Conservation (phyloP, 2,113 vertebrate genomes). For the Tor tambroides region DNA sequence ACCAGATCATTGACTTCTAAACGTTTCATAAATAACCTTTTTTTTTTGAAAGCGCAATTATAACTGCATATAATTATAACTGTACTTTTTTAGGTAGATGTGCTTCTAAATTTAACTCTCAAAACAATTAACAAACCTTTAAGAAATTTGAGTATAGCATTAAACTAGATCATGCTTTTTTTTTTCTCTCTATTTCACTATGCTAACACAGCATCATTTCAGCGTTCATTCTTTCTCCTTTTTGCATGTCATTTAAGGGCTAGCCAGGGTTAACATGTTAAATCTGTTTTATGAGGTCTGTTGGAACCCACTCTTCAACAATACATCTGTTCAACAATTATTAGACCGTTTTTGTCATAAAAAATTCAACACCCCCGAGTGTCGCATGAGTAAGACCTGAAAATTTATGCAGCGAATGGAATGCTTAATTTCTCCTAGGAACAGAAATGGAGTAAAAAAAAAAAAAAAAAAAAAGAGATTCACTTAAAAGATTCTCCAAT, state of each 20-base stretch:
- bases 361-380: slow-evolving; percentile 97
- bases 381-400: slow-evolving; percentile 93
- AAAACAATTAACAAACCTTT: background rate
- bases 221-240: background rate
- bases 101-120: background rate
- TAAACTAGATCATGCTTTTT: background rate
- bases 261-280: slow-evolving; percentile 90
- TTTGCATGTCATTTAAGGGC: slow-evolving; percentile 58
- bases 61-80: background rate
- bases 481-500: slow-evolving; percentile 85
- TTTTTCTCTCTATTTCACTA: background rate
- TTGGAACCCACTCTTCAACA: slow-evolving; percentile 89
- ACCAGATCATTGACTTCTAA: background rate
- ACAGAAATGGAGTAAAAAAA: slow-evolving; percentile 81
- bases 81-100: background rate
- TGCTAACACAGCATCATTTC: slow-evolving; percentile 27
- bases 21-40: background rate
- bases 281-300: slow-evolving; percentile 94
- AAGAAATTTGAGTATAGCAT: too few relatives aligned
- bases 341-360: slow-evolving; percentile 98
- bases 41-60: slow-evolving; percentile 1
- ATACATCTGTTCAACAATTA: slow-evolving; percentile 99
- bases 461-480: slow-evolving; percentile 80
- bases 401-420: slow-evolving; percentile 98
- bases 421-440: slow-evolving; percentile 98